These are phyloP conservation scores for Halocynthia aurantium DNA, from an alignment of 23 tunicate species.

Conservation along the genomic window DNA sequence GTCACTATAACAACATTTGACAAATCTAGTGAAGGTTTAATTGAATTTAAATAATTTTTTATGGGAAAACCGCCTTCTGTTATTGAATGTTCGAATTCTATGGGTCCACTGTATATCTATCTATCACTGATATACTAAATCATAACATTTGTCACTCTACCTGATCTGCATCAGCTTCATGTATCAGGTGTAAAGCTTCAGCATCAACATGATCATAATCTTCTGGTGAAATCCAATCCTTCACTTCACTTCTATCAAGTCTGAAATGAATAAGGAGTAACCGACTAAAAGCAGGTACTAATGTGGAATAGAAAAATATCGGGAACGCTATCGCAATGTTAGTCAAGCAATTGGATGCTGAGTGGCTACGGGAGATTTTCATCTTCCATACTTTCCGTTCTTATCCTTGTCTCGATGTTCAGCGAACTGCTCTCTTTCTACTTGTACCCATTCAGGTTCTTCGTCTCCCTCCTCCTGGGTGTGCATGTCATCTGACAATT, in stretches of 20 bases:
- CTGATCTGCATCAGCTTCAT: slow-evolving; percentile 33
- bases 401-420: slow-evolving; percentile 22
- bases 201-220: slow-evolving; percentile 80
- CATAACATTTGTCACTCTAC: not conserved
- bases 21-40: too few species aligned
- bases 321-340: too few species aligned
- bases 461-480: slow-evolving; percentile 29
- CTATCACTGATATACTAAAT: too few species aligned
- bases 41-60: too few species aligned
- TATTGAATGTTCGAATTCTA: too few species aligned
- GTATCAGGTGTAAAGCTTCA: slow-evolving; percentile 81
- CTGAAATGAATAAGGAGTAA: not conserved
- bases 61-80: too few species aligned
- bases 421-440: slow-evolving; percentile 30
- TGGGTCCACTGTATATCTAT: too few species aligned
- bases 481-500: slow-evolving; percentile 29
- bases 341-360: too few species aligned
- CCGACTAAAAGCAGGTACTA: not conserved
- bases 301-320: not conserved
- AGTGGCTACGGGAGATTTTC: too few species aligned
- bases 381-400: slow-evolving; percentile 11
- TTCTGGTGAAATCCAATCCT: slow-evolving; percentile 81
- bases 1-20: too few species aligned
- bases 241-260: slow-evolving; percentile 66
- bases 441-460: slow-evolving; percentile 51